Base-by-base conservation (phyloP, 2,888 invertebrate genomes). In the Agrotis exclamationis region DNA sequence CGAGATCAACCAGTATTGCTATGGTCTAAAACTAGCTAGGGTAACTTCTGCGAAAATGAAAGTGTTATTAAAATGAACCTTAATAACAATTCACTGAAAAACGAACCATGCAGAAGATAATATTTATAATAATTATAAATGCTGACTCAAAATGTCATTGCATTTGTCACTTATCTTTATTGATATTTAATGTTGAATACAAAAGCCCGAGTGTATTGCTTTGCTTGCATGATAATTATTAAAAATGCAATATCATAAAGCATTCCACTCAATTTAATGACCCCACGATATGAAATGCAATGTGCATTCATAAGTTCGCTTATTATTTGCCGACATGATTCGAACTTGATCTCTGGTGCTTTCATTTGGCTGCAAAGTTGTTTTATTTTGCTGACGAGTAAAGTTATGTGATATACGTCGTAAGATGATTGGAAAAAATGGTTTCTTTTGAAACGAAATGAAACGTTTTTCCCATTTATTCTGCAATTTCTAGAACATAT, bases 191-290 rank as follows among this genome's bases (percentile, higher is more conserved):
- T 79, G 44, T 57, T 44, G 60, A 72, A 45, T 39, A 47, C n/a
- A 16, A 44, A 57, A 58, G 57, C 50, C 39, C 33, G 33, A 56
- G 33, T 56, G 11, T 47, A 70, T 45, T 69, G 39, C 39, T 11
- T 54, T 22, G 59, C 33, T 64, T 48, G 76, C 48, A 67, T 53
- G 69, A 57, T 75, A 60, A 77, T 64, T 16, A 77, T 60, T 64
- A 75, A 80, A 80, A 80, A 80, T 60, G 56, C 60, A 75, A 62
- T 77, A 69, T 69, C 69, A 69, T 77, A 58, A 80, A 80, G 50
- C 44, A 80, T 50, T 53, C 11, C 54, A 48, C 47, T 63, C 76
- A 56, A 68, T 60, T 65, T 53, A 60, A 67, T 18, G 60, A 75
- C 69, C 44, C n/a, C 75, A 57, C 51, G 56, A 77, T 75, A 58